Conservation (phyloP, 2,888 invertebrate genomes). For the Ophioninae sp. region DNA sequence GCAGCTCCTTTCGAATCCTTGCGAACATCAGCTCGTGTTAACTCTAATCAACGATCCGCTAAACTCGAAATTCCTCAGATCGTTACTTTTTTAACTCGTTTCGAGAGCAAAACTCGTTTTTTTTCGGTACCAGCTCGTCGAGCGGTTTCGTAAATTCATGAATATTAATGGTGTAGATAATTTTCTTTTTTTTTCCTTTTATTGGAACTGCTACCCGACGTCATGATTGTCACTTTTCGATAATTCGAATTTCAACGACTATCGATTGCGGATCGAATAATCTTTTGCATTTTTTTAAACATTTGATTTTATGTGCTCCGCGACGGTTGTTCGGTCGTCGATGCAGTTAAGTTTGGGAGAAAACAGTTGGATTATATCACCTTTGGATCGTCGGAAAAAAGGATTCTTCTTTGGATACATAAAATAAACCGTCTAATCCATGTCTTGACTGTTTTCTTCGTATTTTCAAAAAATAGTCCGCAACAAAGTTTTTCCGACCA, state of each 20-base stretch:
- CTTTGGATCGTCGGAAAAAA: too few relatives aligned
- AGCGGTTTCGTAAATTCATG: background rate
- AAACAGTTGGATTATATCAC: background rate
- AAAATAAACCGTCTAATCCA: too few relatives aligned
- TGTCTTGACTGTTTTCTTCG: too few relatives aligned
- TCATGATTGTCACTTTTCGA: background rate
- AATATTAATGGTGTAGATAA: background rate
- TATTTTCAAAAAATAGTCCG: too few relatives aligned
- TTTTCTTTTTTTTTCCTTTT: background rate
- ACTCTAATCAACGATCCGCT: conserved; percentile 1
- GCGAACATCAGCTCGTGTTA: conserved; percentile 6
- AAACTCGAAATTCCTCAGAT: background rate
- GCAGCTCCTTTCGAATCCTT: conserved; percentile 31
- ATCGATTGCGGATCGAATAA: too few relatives aligned
- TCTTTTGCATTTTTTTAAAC: too few relatives aligned
- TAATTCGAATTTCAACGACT: background rate
- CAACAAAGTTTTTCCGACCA: too few relatives aligned
- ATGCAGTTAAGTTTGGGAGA: background rate
- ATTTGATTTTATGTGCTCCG: too few relatives aligned
- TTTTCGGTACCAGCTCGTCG: background rate
- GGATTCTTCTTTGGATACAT: too few relatives aligned
- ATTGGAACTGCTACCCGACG: too few relatives aligned
- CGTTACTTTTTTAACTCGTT: background rate
- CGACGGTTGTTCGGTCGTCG: background rate
- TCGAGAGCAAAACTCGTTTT: background rate